Conservation (phyloP, 2,797 vertebrate genomes). For the Staurois parvus region DNA sequence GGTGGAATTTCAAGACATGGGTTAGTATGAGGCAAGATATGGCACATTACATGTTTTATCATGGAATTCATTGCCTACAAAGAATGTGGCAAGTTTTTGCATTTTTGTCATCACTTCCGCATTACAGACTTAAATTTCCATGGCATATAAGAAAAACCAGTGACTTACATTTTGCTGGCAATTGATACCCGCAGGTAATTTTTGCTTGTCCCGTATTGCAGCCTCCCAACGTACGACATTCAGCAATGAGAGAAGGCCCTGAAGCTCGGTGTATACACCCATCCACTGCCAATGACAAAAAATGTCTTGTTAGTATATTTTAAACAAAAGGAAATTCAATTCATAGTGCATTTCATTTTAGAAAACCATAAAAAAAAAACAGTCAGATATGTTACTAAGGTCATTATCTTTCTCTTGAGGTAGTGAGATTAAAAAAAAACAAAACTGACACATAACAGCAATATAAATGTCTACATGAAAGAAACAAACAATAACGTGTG, state of each 20-base stretch:
- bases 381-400: not conserved
- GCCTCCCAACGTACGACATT: constrained; percentile 92
- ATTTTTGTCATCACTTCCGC: too few species aligned
- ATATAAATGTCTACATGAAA: not conserved
- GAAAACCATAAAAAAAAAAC: not conserved
- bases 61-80: not conserved
- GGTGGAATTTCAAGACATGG: too few species aligned
- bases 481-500: not conserved
- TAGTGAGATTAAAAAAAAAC: not conserved
- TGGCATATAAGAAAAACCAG: constrained; percentile 27
- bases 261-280: constrained; percentile 98
- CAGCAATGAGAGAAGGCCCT: constrained; percentile 90
- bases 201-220: constrained; percentile 96
- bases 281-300: constrained; percentile 83
- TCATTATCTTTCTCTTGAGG: too few species aligned
- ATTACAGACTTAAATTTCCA: not conserved
- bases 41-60: not conserved
- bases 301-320: not conserved
- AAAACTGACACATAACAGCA: not conserved
- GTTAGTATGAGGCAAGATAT: not conserved
- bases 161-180: constrained; percentile 96
- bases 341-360: not conserved
- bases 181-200: constrained; percentile 95
- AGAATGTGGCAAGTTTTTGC: too few species aligned
- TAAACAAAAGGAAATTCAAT: not conserved